These are phyloP conservation scores for Telmatochromis brichardi DNA, from an alignment of 2,113 vertebrate genomes.

Conservation along the genomic window DNA sequence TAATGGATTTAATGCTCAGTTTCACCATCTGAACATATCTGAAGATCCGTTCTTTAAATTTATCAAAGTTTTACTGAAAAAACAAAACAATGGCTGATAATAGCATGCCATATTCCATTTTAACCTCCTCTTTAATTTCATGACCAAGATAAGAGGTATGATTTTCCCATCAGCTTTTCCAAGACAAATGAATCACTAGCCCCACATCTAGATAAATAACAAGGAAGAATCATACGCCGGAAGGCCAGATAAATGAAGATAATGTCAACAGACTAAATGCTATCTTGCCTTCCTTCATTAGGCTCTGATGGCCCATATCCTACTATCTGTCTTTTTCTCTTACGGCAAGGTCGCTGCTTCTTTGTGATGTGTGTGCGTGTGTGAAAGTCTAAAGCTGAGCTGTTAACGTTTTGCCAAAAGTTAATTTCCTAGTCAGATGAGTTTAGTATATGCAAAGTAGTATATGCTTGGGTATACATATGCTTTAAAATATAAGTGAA, in stretches of 20 bases:
- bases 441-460: not conserved
- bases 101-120: not conserved
- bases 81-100: not conserved
- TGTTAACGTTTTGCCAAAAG: not conserved
- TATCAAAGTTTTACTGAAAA: not conserved
- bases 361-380: not conserved
- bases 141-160: not conserved
- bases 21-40: not conserved
- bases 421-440: not conserved
- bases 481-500: not conserved
- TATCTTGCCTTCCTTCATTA: slow-evolving; percentile 1
- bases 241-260: not conserved
- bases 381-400: not conserved
- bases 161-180: slow-evolving; percentile 9
- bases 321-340: not conserved
- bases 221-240: not conserved
- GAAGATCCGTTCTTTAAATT: not conserved
- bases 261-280: not conserved
- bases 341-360: not conserved
- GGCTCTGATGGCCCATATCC: not conserved
- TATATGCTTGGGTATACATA: not conserved
- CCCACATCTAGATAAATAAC: slow-evolving; percentile 26
- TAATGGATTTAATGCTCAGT: not conserved
- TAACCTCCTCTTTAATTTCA: not conserved
- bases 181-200: not conserved